Evolutionary conservation across 2,113 vertebrate species (phyloP).

Genomic region (Sylvia atricapilla): DNA sequence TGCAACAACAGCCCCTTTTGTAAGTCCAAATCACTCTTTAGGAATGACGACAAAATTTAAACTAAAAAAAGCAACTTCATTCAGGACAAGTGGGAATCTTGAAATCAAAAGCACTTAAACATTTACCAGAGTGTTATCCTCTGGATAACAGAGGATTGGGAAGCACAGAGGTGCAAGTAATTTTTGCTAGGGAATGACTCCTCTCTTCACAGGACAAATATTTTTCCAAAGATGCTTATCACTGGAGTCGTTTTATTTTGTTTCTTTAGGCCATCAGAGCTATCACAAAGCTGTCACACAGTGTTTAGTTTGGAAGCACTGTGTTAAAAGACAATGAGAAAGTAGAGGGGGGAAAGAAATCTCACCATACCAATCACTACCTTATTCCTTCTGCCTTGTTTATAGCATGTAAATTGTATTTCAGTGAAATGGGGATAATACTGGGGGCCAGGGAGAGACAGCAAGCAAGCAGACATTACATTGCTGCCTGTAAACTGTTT

Average conservation of each 20-base stretch:
- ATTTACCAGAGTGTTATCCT: not conserved
- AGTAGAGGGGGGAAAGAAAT: accelerated
- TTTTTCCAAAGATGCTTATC: not conserved
- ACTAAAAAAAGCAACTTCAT: not conserved
- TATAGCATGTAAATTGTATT: not conserved
- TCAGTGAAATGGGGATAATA: not conserved
- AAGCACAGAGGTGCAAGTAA: not conserved
- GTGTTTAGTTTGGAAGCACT: not conserved
- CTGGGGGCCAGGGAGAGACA: not conserved
- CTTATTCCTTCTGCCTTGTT: not conserved
- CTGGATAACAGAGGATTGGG: not conserved
- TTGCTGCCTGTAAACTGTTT: not conserved
- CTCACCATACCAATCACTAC: not conserved
- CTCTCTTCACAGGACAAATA: not conserved
- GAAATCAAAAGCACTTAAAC: not conserved
- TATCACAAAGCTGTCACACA: not conserved
- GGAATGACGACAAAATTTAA: not conserved
- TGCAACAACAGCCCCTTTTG: not conserved
- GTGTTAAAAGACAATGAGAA: not conserved
- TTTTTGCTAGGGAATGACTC: not conserved
- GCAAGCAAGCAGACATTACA: not conserved
- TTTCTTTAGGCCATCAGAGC: not conserved
- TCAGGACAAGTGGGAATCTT: not conserved
- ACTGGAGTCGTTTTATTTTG: not conserved
- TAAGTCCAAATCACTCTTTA: not conserved